Conservation (phyloP, 2,113 vertebrate species). For the Hemiscyllium ocellatum region DNA sequence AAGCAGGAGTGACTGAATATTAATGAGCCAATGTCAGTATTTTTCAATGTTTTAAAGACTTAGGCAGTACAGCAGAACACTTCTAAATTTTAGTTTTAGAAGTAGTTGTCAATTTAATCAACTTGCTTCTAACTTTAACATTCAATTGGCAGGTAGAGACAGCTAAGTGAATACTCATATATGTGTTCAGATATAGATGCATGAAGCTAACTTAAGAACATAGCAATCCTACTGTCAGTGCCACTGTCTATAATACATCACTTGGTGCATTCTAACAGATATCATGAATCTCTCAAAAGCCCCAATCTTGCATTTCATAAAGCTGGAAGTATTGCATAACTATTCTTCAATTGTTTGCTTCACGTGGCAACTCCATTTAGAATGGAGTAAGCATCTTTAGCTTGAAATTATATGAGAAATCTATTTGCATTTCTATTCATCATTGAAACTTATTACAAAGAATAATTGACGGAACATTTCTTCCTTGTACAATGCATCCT, state of each 20-base stretch:
- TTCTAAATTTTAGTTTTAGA: not conserved
- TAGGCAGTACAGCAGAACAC: not conserved
- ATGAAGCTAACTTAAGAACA: not conserved
- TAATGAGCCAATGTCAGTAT: not conserved
- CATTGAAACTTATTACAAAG: not conserved
- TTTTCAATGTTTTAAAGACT: constrained; percentile 2
- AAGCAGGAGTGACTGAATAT: not conserved
- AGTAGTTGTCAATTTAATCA: constrained; percentile 10
- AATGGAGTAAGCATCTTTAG: not conserved
- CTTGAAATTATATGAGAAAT: not conserved
- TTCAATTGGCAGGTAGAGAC: not conserved
- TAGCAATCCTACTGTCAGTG: not conserved
- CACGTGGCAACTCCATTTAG: not conserved
- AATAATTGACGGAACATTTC: not conserved
- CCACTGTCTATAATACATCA: not conserved
- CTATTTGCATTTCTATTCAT: not conserved
- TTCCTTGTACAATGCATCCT: not conserved
- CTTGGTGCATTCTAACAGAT: not conserved
- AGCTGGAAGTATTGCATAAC: not conserved
- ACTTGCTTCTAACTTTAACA: not conserved
- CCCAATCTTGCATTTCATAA: not conserved
- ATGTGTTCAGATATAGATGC: not conserved
- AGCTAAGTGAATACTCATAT: too few species aligned
- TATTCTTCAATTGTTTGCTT: not conserved
- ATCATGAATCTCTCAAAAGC: not conserved